Evolutionary conservation across 1,140 invertebrate species (phyloP).

Genomic region (Globodera rostochiensis): DNA sequence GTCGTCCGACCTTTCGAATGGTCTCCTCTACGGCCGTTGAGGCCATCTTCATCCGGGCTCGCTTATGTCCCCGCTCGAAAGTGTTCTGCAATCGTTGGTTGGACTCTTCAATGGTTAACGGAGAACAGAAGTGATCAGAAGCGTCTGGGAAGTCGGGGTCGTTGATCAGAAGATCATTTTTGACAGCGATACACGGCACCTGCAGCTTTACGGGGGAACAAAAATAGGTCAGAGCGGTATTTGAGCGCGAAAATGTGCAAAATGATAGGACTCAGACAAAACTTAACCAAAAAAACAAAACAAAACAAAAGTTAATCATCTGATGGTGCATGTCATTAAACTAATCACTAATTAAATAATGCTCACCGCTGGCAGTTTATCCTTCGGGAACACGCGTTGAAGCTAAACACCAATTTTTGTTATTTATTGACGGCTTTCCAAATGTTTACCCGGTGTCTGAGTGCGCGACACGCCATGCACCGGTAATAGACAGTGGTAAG

Average conservation of each 20-base stretch:
- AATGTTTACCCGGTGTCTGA: slow-evolving; percentile 41
- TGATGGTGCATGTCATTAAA: too few species aligned
- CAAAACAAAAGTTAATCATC: too few species aligned
- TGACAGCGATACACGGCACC: slow-evolving; percentile 53
- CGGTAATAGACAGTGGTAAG: slow-evolving; percentile 55
- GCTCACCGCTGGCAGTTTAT: slow-evolving; percentile 46
- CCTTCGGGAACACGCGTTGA: slow-evolving; percentile 48
- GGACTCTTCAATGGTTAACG: slow-evolving; percentile 52
- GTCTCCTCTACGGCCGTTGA: slow-evolving; percentile 23
- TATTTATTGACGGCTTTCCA: neutral
- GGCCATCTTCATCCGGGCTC: slow-evolving; percentile 55
- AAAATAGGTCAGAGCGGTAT: neutral
- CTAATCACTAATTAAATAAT: neutral
- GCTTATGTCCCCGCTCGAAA: slow-evolving; percentile 52
- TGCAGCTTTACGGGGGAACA: slow-evolving; percentile 10
- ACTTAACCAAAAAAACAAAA: too few species aligned
- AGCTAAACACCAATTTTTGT: slow-evolving; percentile 19
- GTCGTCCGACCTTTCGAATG: slow-evolving; percentile 22
- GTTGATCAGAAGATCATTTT: slow-evolving; percentile 56
- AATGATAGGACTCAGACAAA: too few species aligned
- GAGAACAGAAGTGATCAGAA: slow-evolving; percentile 50
- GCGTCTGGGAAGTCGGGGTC: slow-evolving; percentile 56
- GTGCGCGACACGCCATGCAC: slow-evolving; percentile 56
- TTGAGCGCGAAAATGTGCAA: neutral
- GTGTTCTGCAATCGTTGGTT: slow-evolving; percentile 54